These are phyloP conservation scores for Ataeniobius toweri DNA, from an alignment of 2,797 vertebrate species.

Conservation along the genomic window DNA sequence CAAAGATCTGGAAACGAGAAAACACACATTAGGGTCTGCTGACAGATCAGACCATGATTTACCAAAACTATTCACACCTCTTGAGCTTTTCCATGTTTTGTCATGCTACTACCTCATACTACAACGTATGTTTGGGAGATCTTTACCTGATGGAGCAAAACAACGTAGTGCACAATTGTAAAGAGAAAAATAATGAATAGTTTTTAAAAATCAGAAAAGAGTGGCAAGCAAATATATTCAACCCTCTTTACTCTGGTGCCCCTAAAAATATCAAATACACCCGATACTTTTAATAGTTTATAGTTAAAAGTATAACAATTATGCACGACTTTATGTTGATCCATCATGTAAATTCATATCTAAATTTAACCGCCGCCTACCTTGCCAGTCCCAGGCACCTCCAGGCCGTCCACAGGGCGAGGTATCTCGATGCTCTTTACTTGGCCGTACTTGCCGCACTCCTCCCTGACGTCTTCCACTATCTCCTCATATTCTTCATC, in stretches of 20 bases:
- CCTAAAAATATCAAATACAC: neutral
- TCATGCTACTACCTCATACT: neutral
- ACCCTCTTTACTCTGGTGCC: neutral
- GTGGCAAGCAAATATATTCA: neutral
- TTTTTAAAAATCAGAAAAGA: neutral
- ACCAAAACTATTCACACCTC: neutral
- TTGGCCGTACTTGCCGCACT: constrained; percentile 93
- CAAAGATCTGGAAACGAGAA: constrained; percentile 83
- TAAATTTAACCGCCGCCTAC: constrained; percentile 55
- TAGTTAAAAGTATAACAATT: neutral
- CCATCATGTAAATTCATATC: neutral
- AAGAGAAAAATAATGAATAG: neutral
- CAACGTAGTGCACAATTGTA: neutral
- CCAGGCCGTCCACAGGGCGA: constrained; percentile 90
- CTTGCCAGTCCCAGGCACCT: constrained; percentile 93
- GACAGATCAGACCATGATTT: neutral
- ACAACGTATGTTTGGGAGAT: neutral
- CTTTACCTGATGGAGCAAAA: neutral
- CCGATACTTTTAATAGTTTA: neutral
- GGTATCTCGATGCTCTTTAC: constrained; percentile 96
- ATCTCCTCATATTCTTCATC: constrained; percentile 96
- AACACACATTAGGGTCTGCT: neutral
- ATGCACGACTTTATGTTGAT: no score
- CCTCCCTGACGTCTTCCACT: constrained; percentile 90
- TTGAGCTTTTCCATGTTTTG: neutral